Percentiles rank a stretch among this genome's conserved stretches.
phyloP scores from a whole-genome alignment of 2,888 invertebrate genomes.

The Taphrorychus bicolor region DNA sequence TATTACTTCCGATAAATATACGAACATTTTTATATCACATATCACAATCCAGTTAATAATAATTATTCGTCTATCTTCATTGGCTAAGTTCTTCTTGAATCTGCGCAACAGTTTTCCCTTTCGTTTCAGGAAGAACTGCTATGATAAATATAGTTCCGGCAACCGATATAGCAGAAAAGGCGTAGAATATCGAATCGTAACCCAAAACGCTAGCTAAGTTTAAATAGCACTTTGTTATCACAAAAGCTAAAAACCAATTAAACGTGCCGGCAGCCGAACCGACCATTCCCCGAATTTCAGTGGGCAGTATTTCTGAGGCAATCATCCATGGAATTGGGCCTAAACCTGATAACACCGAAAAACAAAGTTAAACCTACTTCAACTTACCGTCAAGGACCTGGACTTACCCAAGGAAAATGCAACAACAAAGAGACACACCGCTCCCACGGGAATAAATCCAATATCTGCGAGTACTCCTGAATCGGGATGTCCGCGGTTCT shows the following conservation, averaged over 20 bases:
- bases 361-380: too few relatives aligned
- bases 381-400: too few relatives aligned
- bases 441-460: conserved; percentile 77
- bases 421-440: conserved; percentile 78
- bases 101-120: conserved; percentile 53
- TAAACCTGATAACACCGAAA: conserved; percentile 69
- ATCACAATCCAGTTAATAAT: background rate
- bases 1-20: too few relatives aligned
- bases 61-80: background rate
- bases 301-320: conserved; percentile 81
- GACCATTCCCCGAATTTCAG: conserved; percentile 79
- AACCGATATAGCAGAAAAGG: conserved; percentile 73
- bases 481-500: conserved; percentile 55
- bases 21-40: background rate
- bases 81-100: conserved; percentile 49
- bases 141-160: conserved; percentile 69
- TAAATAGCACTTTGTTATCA: conserved; percentile 78
- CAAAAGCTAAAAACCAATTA: conserved; percentile 83
- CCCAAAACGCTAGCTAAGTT: conserved; percentile 66
- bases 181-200: conserved; percentile 73
- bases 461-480: conserved; percentile 62
- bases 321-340: conserved; percentile 92
- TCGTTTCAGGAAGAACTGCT: conserved; percentile 54
- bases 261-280: conserved; percentile 80
- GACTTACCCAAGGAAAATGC: conserved; percentile 68